Base-by-base conservation (phyloP, 2,797 vertebrate species). In the Mus caroli region DNA sequence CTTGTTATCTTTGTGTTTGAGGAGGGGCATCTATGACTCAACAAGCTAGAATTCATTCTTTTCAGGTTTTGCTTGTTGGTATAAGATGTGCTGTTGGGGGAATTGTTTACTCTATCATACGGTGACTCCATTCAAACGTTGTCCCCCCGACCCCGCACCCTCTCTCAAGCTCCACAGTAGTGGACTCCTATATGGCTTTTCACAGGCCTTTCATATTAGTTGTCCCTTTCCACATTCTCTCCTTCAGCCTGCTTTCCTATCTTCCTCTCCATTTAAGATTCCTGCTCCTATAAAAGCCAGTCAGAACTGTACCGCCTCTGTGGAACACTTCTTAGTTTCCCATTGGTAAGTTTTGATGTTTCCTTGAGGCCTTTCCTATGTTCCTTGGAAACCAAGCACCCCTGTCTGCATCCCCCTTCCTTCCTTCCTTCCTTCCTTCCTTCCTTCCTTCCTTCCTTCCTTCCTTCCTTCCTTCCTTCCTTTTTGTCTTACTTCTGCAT, bases 291-390 rank as follows among this genome's bases (percentile, higher is more conserved):
- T 2, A 73, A 73, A 95, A 89, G 10, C 52, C n/a, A 79, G 52
- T 90, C 50, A 83, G 69, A 92, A 37, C 37, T 90, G 76, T 12
- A 60, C 19, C 67, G 82, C 10, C 58, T 91, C 37, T 50, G 77
- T 77, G 17, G 58, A 88, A 77, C 20, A n/a, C 40, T 34, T 76
- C 13, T 19, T 22, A 2, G 12, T 69, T 24, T 69, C 34, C 5
- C 92, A 67, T 73, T 78, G 17, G 31, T 60, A 91, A 90, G 3
- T 60, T 88, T 75, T 92, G 60, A 91, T 67, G 73, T 9, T 95
- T 43, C 19, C 80, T 95, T 80, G 62, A 69, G 31, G 26, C 85
- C 52, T 96, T 58, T 89, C 43, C 15, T 88, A 14, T 19, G 8
- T 31, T 75, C 50, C 50, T 11, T 79, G 58, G 86, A 83, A 94